Evolutionary conservation across 1,140 invertebrate species (phyloP).

Genomic region (Adelges cooleyi): DNA sequence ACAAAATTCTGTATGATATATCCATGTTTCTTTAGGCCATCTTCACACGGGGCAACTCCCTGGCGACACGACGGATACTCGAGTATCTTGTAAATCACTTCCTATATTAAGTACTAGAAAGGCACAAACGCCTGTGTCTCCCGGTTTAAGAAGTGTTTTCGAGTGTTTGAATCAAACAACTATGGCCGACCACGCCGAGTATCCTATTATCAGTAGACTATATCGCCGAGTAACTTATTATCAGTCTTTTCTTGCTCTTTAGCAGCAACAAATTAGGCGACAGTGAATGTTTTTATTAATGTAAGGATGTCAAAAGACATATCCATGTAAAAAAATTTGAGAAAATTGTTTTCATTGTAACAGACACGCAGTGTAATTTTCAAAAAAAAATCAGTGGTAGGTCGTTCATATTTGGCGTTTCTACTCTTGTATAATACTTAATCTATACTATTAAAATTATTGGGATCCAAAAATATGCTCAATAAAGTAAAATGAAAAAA

Average conservation of each 20-base stretch:
- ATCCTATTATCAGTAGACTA: not conserved
- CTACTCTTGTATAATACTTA: too few relatives aligned
- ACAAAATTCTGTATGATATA: too few relatives aligned
- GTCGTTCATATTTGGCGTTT: too few relatives aligned
- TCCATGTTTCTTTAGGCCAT: too few relatives aligned
- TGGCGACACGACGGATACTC: not conserved
- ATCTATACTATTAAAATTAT: too few relatives aligned
- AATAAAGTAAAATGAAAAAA: too few relatives aligned
- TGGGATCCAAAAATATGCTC: too few relatives aligned
- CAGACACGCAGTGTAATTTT: too few relatives aligned
- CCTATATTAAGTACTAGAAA: not conserved
- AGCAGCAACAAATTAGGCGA: not conserved
- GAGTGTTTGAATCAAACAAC: not conserved
- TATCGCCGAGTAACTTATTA: not conserved
- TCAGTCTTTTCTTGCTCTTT: not conserved
- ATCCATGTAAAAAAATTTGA: too few relatives aligned
- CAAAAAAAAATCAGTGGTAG: too few relatives aligned
- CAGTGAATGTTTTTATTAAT: not conserved
- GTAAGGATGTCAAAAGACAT: not conserved
- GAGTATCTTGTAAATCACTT: slow-evolving; percentile 9
- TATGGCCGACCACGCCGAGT: not conserved
- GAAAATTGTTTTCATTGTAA: too few relatives aligned
- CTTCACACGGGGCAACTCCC: not conserved
- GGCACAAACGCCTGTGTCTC: not conserved
- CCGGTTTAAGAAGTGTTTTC: not conserved